A percentile compares a stretch with the other conserved stretches of the same genome.
Conservation (phyloP, 2,113 vertebrate species). For the Salvelinus sp. region DNA sequence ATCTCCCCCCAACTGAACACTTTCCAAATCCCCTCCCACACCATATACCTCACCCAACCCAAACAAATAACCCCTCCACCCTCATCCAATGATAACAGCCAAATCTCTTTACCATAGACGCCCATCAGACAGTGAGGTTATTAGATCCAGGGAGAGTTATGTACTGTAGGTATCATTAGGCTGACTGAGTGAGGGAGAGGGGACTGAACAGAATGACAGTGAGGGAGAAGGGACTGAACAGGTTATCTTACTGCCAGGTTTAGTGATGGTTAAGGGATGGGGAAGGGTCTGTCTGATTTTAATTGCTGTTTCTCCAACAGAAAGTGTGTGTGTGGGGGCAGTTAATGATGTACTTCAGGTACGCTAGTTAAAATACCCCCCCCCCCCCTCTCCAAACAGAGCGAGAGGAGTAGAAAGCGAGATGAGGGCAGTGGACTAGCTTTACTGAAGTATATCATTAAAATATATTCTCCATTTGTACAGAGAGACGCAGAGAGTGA, state of each 20-base stretch:
- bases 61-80: not conserved
- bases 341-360: no score
- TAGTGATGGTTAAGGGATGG: not conserved
- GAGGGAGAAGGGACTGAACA: not conserved
- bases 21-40: not conserved
- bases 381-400: not conserved
- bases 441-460: no score
- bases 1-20: not conserved
- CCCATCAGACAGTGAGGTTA: not conserved
- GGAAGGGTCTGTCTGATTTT: constrained; percentile 5
- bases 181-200: not conserved
- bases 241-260: no score
- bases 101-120: not conserved
- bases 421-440: not conserved
- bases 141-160: not conserved
- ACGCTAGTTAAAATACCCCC: not conserved
- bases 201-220: not conserved
- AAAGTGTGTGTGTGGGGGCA: not conserved
- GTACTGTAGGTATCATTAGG: no score
- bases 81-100: not conserved
- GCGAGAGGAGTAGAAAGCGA: not conserved
- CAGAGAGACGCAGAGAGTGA: not conserved
- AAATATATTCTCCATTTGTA: no score
- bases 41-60: not conserved
- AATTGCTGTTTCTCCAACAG: not conserved